Evolutionary conservation across 2,888 invertebrate genomes (phyloP).

Genomic region (Patella pellucida): DNA sequence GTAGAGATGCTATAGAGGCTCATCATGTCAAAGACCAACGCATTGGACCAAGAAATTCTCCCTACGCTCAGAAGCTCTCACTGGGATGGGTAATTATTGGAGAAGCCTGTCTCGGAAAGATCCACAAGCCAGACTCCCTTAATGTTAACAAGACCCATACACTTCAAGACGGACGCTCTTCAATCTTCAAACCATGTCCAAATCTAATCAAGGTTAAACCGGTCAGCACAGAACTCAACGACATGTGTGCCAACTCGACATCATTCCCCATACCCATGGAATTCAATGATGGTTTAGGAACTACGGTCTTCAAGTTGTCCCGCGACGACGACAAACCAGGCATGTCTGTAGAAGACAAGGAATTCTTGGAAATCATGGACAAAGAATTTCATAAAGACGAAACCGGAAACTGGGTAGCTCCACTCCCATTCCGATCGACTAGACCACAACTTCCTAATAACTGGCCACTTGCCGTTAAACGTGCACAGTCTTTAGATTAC

Average conservation of each 20-base stretch:
- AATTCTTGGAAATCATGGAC: conserved; percentile 29
- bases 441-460: too few relatives aligned
- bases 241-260: too few relatives aligned
- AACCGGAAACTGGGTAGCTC: conserved; percentile 23
- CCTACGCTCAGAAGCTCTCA: conserved; percentile 26
- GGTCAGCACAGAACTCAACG: too few relatives aligned
- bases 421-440: too few relatives aligned
- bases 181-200: conserved; percentile 31
- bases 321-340: conserved; percentile 24
- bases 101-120: conserved; percentile 23
- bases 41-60: conserved; percentile 22
- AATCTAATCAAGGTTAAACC: too few relatives aligned
- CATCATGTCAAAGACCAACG: conserved; percentile 28
- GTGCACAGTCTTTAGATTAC: too few relatives aligned
- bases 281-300: background rate
- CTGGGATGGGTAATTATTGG: conserved; percentile 31
- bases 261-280: conserved; percentile 6
- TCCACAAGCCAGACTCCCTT: conserved; percentile 21
- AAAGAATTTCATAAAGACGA: conserved; percentile 15
- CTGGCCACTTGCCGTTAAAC: too few relatives aligned
- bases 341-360: conserved; percentile 32
- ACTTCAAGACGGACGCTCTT: conserved; percentile 18
- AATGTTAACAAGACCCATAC: conserved; percentile 26
- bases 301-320: conserved; percentile 20
- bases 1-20: conserved; percentile 28